Evolutionary conservation across 53 echinoderm and acorn worm species (phyloP).

Genomic region (Patiria pectinifera): DNA sequence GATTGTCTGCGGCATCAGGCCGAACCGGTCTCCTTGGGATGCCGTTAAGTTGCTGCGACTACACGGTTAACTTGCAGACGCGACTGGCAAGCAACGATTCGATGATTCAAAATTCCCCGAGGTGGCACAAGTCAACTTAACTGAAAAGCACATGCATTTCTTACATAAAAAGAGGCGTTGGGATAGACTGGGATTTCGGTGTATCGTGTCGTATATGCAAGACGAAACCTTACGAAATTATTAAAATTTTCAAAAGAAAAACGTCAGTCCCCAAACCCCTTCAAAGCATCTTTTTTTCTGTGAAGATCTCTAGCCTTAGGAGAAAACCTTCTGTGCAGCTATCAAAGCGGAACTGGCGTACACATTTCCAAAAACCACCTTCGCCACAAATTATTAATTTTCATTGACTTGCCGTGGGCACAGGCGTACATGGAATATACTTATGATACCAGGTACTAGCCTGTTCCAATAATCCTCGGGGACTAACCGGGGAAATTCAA

Average conservation of each 20-base stretch:
- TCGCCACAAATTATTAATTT: constrained; percentile 12
- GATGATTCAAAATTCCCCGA: constrained; percentile 7
- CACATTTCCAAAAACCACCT: not conserved
- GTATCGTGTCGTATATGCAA: not conserved
- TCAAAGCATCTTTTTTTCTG: too few relatives aligned
- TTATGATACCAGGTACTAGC: not conserved
- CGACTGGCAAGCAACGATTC: not conserved
- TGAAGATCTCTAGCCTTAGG: too few relatives aligned
- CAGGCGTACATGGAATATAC: not conserved
- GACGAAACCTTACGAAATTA: not conserved
- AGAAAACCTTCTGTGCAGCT: too few relatives aligned
- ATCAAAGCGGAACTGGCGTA: not conserved
- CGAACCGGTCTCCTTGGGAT: not conserved
- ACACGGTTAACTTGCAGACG: not conserved
- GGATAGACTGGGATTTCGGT: not conserved
- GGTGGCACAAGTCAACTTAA: not conserved
- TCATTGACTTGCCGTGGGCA: constrained; percentile 11
- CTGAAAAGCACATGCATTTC: not conserved
- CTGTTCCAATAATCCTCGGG: not conserved
- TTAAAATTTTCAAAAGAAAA: too few relatives aligned
- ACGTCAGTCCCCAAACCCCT: too few relatives aligned
- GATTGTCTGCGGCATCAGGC: not conserved
- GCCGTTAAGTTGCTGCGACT: constrained; percentile 12
- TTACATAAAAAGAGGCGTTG: not conserved
- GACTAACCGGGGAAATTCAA: constrained; percentile 7